Conservation (phyloP, 1,140 invertebrate genomes). For the Papilio machaon region DNA sequence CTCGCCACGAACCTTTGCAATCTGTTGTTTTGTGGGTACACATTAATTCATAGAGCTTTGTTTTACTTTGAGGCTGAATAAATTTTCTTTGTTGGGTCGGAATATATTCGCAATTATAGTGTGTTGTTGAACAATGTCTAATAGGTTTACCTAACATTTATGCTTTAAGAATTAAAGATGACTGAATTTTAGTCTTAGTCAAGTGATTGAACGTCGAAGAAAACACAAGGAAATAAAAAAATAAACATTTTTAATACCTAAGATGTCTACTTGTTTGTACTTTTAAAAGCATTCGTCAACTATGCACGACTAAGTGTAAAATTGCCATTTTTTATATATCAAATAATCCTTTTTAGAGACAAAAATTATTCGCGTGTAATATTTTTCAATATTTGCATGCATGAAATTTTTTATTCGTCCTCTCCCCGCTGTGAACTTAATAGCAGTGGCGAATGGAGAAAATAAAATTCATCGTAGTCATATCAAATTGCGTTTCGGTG, state of each 20-base stretch:
- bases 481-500: constrained; percentile 36
- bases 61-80: constrained; percentile 63
- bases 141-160: background rate
- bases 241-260: no score
- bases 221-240: no score
- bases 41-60: constrained; percentile 73
- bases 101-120: background rate
- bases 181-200: no score
- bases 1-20: constrained; percentile 62
- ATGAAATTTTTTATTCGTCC: constrained; percentile 32
- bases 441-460: constrained; percentile 31
- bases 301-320: background rate
- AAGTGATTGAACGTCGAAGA: no score
- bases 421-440: constrained; percentile 24
- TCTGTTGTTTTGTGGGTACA: constrained; percentile 70
- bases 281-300: background rate
- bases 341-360: background rate
- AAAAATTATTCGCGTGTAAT: constrained; percentile 9
- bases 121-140: background rate
- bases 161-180: no score
- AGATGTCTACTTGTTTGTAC: no score
- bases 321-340: background rate
- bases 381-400: constrained; percentile 24
- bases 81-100: constrained; percentile 53
- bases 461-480: constrained; percentile 37